Conservation (phyloP, 2,113 vertebrate genomes). For the Mesitornis unicolor region DNA sequence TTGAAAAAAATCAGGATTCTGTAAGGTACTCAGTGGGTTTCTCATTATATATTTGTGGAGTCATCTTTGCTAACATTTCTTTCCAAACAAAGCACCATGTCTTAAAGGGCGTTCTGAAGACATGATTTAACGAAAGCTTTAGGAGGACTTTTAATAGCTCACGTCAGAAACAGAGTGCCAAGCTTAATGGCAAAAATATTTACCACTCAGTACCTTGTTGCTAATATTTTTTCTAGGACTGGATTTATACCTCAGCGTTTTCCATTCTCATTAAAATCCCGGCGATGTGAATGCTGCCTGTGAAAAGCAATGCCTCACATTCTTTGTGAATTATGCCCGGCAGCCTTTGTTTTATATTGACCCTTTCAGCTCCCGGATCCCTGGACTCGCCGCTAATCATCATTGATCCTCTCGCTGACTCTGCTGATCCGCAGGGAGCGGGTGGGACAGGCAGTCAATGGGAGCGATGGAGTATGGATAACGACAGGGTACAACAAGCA, state of each 20-base stretch:
- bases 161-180: background rate
- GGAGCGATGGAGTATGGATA: background rate
- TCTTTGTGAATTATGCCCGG: background rate
- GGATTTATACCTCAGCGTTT: constrained; percentile 20
- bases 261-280: constrained; percentile 12
- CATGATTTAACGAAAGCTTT: background rate
- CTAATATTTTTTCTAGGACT: background rate
- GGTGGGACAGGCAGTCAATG: constrained; percentile 11
- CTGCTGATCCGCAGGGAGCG: background rate
- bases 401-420: background rate
- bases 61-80: background rate
- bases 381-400: background rate
- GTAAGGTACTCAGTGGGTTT: background rate
- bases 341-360: background rate
- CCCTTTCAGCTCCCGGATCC: background rate
- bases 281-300: background rate
- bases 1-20: fast-evolving
- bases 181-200: constrained; percentile 11
- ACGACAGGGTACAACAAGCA: background rate
- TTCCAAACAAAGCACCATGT: background rate
- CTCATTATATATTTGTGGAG: background rate
- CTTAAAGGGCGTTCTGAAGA: background rate
- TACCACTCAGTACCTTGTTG: background rate
- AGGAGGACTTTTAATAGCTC: background rate
- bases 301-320: background rate